Evolutionary conservation across 2,888 invertebrate species (phyloP), one percentile per base, ranked within the genome.

Genomic region (Sarcophaga carnaria): DNA sequence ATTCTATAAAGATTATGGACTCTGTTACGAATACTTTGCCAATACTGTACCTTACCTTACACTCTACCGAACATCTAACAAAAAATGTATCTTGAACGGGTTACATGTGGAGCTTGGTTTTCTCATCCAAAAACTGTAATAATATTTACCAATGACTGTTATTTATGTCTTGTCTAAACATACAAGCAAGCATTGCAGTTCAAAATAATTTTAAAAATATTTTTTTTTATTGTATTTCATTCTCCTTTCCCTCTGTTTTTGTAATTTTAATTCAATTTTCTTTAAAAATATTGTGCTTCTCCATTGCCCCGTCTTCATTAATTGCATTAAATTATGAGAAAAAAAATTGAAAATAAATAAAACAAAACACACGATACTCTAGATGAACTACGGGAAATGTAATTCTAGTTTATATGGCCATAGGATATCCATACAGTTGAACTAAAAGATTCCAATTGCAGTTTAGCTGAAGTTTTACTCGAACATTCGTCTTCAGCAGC

Each of bases 401-500:
- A 14, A 14, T 11, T 14, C 49, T 4, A 49, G 49, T 12, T 12
- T 0, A 54, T 14, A 54, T 14, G 12, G 54, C 12, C 12, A 49
- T 14, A 12, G 49, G 4, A 49, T 14, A 49, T 49, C 49, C 14
- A 14, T 62, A 72, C 2, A 37, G 37, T 37, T 37, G 37, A 37
- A 37, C 37, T 37, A 37, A 37, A 37, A 37, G 22, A 14, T 77
- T 77, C 45, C 60, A 71, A 59, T 64, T 64, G 76, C 81, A 82
- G 63, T 76, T 76, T 63, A 70, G 45, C 62, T 45, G 22, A 37
- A 37, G 54, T 76, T 76, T 62, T 49, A 8, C 45, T 63, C 20
- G n/a, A 77, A 71, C 66, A 74, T 83, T 83, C 84, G 27, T 80
- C 79, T 85, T 69, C 76, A 70, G 71, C 20, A 37, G 37, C 54